These are phyloP conservation scores for Myripristis jacobus DNA, from an alignment of 2,797 vertebrate genomes.

Conservation along the genomic window DNA sequence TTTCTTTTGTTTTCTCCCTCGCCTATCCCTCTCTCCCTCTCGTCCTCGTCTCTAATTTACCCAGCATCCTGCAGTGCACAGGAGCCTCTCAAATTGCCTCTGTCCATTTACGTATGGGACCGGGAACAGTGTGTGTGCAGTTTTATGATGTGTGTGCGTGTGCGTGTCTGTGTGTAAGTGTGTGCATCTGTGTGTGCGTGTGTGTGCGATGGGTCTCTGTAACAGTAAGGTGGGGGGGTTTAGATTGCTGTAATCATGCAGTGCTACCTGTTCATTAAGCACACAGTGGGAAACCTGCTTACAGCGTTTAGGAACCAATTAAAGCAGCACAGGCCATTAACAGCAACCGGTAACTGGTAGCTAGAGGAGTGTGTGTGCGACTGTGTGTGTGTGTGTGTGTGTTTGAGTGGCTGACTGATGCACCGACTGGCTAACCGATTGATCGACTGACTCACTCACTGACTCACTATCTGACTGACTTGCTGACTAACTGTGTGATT, in stretches of 20 bases:
- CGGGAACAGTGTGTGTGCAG: constrained; percentile 47
- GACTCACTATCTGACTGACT: constrained; percentile 72
- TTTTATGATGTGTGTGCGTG: no score
- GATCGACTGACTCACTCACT: background rate
- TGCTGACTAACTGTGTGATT: constrained; percentile 12
- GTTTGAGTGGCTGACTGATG: constrained; percentile 42
- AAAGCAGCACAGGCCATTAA: constrained; percentile 98
- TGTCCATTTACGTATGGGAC: constrained; percentile 71
- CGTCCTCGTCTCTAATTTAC: constrained; percentile 90
- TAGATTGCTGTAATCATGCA: constrained; percentile 99
- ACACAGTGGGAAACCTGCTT: constrained; percentile 96
- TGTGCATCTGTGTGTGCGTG: constrained; percentile 20
- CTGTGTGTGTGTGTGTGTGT: background rate
- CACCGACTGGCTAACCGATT: constrained; percentile 2
- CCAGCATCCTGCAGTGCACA: constrained; percentile 87
- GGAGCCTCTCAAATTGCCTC: constrained; percentile 79
- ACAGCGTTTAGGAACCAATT: constrained; percentile 97
- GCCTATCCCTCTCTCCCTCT: constrained; percentile 81
- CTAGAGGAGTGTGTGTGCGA: constrained; percentile 9
- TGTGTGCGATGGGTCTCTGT: constrained; percentile 44
- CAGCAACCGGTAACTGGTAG: constrained; percentile 86
- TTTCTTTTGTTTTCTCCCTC: constrained; percentile 92
- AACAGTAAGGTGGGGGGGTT: constrained; percentile 81
- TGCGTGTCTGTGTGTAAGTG: constrained; percentile 18
- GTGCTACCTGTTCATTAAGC: constrained; percentile 99